Base-by-base conservation (phyloP, 2,888 invertebrate genomes). In the Tinea trinotella region DNA sequence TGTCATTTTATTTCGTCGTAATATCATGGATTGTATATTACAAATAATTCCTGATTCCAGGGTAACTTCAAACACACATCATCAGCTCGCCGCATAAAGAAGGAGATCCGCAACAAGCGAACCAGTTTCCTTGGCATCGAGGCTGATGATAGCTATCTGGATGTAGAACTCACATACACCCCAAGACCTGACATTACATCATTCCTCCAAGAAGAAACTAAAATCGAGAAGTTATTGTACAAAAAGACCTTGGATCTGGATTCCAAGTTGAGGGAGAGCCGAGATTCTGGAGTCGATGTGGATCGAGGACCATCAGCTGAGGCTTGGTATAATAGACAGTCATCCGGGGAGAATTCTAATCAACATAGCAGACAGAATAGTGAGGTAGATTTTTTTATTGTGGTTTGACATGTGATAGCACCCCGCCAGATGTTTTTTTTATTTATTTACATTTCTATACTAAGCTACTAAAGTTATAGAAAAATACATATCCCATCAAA, bases 51-150 rank as follows among this genome's bases (percentile, higher is more conserved):
- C n/a, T 7, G 15, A 17, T 61, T 71, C 13, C 68, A 88, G 85
- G 87, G 88, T 46, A 88, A 91, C 61, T 87, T 93, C 59, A 91
- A 91, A 64, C 90, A 93, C 61, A 88, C 93, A 55, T 94, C 93
- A 65, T 94, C 94, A 10, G 93, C 95, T 1, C 93, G 94, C 59
- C 89, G 94, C 61, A 94, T 95, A 64, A 94, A 94, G 65, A 94
- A 95, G 67, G 95, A 96, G 68, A 88, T 96, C 53, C 88, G 94
- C 7, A 92, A 92, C 66, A 93, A 95, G 66, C 90, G 95, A 49
- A 92, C 93, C 30, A 94, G 94, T 70, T 96, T 96, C 72, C 87
- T 96, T 40, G 95, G 95, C 49, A 91, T 95, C 66, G 94, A 95
- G 53, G 86, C 85, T 12, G 90, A 91, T 61, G 90, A 92, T 65